Evolutionary conservation across 2,113 vertebrate genomes (phyloP), one percentile per base, ranked within the genome.

Genomic region (Scartelaos histophorus): DNA sequence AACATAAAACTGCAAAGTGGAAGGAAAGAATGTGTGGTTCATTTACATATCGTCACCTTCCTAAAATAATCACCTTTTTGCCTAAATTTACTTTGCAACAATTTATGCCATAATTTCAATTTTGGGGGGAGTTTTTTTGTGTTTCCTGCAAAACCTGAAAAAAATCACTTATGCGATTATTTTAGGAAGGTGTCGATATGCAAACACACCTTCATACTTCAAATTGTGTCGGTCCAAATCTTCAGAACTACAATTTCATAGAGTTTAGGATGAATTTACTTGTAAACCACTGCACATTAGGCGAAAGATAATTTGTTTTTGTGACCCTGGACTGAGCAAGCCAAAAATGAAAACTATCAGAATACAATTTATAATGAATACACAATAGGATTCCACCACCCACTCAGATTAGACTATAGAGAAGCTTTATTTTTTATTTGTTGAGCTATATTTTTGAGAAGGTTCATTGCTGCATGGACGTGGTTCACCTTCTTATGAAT

Each of bases 401-500:
- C 56, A 61, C 58, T 34, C 58, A 61, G 22, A 58, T 60, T 61
- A 58, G 12, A 25, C 21, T 24, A 58, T 24, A 58, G 13, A 34
- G 58, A 34, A 6, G 58, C 15, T 34, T 61, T 7, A 34, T 29
- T 16, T 1, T 61, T 53, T 67, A 53, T 66, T 81, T 57, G 61
- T 43, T n/a, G 73, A 49, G 56, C 74, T 74, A 58, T 68, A 83
- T 66, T 70, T 70, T 70, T 75, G 66, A 86, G 88, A 79, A 16
- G 56, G 66, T 81, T 85, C 67, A 83, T 82, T 78, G 74, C 29
- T n/a, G 78, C 0, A 35, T 88, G 82, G 74, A 86, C 83, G 87
- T 76, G 79, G 60, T 57, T 86, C 88, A 85, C 85, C 87, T 91
- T 90, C 87, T 34, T 73, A 64, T 87, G 83, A 74, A 74, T 24